Base-by-base conservation (phyloP, 2,888 invertebrate species). In the Drosophila longiperda region DNA sequence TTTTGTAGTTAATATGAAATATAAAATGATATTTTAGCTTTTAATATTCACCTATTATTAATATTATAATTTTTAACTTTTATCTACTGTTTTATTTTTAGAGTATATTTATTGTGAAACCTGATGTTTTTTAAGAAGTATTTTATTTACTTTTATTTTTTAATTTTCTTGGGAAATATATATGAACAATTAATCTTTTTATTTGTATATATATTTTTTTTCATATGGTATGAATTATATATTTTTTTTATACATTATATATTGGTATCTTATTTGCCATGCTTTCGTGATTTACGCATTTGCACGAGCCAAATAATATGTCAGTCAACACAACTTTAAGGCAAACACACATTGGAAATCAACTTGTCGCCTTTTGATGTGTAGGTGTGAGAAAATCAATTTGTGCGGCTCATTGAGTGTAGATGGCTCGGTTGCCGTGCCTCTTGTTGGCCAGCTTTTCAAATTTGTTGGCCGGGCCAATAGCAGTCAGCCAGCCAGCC, bases 341-440 rank as follows among this genome's bases (percentile, higher is more conserved):
- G 61, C 66, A 66, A 67, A 65, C 62, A 65, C 64, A 62, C 62
- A 72, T 53, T 53, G 58, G 75, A 83, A 81, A 77, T 76, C 79
- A 82, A 82, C 73, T 87, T 81, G 78, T 83, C 73, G 85, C 42
- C 58, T n/a, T 33, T 29, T 40, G 42, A 26, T 59, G n/a, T 38
- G 50, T 61, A 49, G 76, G 78, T 79, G 83, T 87, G 87, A 75
- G 87, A 87, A 87, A 87, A 87, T 87, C 87, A 87, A 87, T 85
- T 85, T 85, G 71, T 76, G 55, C 59, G 76, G 67, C 73, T 67
- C 61, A 66, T 70, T 69, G 70, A 73, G 62, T 63, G 63, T 52
- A 61, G 57, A 62, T 60, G 65, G 59, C 58, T 63, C 71, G 29
- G 64, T 52, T 67, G 42, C 67, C 67, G 60, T 45, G 53, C 66